These are phyloP conservation scores for Listrodromus nycthemerus DNA, from an alignment of 2,888 invertebrate species.

Conservation along the genomic window DNA sequence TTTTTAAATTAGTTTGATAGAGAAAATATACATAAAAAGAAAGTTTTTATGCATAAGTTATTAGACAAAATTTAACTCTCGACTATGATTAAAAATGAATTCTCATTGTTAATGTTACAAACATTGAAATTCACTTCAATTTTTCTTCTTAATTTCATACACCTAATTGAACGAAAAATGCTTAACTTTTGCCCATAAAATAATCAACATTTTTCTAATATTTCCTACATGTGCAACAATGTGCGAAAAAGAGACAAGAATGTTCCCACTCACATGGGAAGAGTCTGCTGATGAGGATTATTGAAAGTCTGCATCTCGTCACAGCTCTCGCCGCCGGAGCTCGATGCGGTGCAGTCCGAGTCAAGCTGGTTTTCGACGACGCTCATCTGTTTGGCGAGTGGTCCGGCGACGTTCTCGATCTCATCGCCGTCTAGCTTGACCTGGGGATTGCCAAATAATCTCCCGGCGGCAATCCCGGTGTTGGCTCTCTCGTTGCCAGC, in stretches of 20 bases:
- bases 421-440: slow-evolving; percentile 84
- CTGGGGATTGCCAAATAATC: slow-evolving; percentile 80
- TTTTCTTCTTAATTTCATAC: too few relatives aligned
- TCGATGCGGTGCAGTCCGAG: slow-evolving; percentile 97
- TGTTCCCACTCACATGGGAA: slow-evolving; percentile 90
- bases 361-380: slow-evolving; percentile 92
- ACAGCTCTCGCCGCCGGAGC: slow-evolving; percentile 97
- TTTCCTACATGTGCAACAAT: neutral
- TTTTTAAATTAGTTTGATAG: too few relatives aligned
- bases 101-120: too few relatives aligned
- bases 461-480: slow-evolving; percentile 71
- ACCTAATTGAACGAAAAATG: too few relatives aligned
- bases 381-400: slow-evolving; percentile 90
- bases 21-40: too few relatives aligned
- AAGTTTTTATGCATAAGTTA: too few relatives aligned
- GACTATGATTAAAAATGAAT: too few relatives aligned
- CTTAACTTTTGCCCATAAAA: too few relatives aligned
- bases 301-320: slow-evolving; percentile 94
- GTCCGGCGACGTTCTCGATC: slow-evolving; percentile 90
- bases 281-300: slow-evolving; percentile 90
- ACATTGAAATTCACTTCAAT: too few relatives aligned
- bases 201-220: too few relatives aligned
- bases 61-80: too few relatives aligned
- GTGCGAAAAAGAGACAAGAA: slow-evolving; percentile 47
- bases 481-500: slow-evolving; percentile 41